Conservation (phyloP, 2,113 vertebrate species). For the Ginglymostoma cirratum region DNA sequence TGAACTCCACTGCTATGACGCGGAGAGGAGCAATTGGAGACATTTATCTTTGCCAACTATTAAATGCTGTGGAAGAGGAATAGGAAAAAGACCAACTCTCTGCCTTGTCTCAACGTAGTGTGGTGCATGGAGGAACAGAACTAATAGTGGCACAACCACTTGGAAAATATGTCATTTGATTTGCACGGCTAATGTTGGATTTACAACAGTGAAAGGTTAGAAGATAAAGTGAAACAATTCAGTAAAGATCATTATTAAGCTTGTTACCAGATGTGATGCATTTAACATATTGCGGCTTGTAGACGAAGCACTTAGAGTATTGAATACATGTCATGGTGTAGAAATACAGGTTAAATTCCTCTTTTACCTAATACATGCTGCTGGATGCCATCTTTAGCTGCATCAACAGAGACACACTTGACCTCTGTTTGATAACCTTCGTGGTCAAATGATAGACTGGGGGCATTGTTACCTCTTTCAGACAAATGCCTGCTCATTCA, state of each 20-base stretch:
- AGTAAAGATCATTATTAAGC: background rate
- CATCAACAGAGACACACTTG: background rate
- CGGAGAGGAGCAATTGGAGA: background rate
- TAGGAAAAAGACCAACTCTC: background rate
- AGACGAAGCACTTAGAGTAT: background rate
- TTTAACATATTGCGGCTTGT: background rate
- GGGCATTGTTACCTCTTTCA: background rate
- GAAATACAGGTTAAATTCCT: background rate
- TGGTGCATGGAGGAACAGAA: background rate
- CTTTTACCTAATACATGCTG: background rate
- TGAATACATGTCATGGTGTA: background rate
- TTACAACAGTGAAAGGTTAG: slow-evolving; percentile 5
- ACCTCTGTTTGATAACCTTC: background rate
- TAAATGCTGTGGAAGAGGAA: background rate
- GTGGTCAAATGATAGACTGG: background rate
- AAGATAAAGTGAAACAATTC: background rate
- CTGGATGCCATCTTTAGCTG: background rate
- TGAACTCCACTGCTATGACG: background rate
- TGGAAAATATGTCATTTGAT: background rate
- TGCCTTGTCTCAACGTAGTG: background rate
- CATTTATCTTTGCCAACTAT: background rate
- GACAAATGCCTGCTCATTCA: background rate
- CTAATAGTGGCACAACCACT: background rate
- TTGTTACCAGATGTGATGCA: background rate
- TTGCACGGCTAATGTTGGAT: background rate